Percentiles rank a stretch among this genome's conserved stretches.
These are phyloP conservation scores for Heliconius hermathena DNA, from an alignment of 1,140 invertebrate genomes.

Conservation along the genomic window DNA sequence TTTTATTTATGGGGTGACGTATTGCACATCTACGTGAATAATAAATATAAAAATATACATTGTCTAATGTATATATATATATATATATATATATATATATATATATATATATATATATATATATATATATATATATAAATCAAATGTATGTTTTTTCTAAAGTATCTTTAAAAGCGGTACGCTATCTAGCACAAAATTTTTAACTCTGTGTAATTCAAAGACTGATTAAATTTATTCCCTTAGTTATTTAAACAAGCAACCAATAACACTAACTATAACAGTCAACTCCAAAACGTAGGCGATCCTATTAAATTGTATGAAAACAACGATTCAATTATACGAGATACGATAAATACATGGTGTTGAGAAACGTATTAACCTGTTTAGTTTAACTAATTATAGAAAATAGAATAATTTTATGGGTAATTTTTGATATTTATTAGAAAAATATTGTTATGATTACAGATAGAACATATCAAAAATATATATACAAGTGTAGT, in stretches of 20 bases:
- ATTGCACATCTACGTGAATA: too few species aligned
- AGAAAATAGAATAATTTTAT: background rate
- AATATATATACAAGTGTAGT: too few species aligned
- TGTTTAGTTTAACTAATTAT: background rate
- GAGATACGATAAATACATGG: background rate
- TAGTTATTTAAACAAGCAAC: constrained; percentile 8
- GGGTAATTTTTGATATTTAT: too few species aligned
- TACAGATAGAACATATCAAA: too few species aligned
- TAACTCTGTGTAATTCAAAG: background rate
- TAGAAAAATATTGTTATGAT: too few species aligned
- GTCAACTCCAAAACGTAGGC: background rate
- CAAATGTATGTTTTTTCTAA: background rate
- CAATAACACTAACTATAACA: constrained; percentile 5
- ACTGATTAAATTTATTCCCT: background rate
- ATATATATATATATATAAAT: too few species aligned
- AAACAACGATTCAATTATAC: background rate
- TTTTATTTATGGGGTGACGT: too few species aligned
- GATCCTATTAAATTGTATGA: constrained; percentile 8
- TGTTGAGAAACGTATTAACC: background rate
- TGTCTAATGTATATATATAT: too few species aligned
- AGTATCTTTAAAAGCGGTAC: background rate
- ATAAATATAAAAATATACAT: too few species aligned
- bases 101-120: too few species aligned
- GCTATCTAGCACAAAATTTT: background rate
- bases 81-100: too few species aligned